phyloP scores from a whole-genome alignment of 2,888 invertebrate species.

The Pteria penguin region DNA sequence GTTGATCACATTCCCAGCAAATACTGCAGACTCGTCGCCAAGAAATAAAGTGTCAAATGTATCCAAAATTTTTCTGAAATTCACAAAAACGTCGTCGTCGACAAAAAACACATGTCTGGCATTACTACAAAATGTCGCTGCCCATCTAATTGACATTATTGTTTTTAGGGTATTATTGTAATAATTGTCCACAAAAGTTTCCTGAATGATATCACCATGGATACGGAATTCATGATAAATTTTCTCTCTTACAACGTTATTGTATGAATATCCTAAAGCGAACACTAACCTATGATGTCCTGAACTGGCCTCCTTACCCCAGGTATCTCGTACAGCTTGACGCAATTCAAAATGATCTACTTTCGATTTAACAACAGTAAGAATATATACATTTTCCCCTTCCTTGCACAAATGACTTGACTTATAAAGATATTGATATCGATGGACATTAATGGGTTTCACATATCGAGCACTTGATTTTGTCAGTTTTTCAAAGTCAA shows the following conservation, averaged over 20 bases:
- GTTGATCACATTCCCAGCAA: not conserved
- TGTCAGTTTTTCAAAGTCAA: too few species aligned
- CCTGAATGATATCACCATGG: not conserved
- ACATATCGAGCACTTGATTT: too few species aligned
- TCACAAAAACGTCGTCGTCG: constrained; percentile 7
- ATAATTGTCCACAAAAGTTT: not conserved
- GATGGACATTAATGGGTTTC: too few species aligned
- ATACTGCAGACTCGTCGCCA: not conserved
- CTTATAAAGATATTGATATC: too few species aligned
- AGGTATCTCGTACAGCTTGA: not conserved
- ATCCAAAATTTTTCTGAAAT: not conserved
- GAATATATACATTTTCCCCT: too few species aligned
- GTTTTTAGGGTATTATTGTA: constrained; percentile 8
- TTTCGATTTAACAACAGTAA: constrained; percentile 3
- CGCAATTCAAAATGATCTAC: not conserved
- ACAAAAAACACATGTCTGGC: not conserved
- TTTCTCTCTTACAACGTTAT: too few species aligned
- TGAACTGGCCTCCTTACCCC: not conserved
- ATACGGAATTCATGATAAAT: not conserved
- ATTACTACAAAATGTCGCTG: not conserved
- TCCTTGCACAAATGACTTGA: too few species aligned
- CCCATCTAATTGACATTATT: not conserved
- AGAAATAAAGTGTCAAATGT: too few species aligned
- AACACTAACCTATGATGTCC: not conserved
- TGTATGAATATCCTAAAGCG: not conserved